Evolutionary conservation across 2,113 vertebrate genomes (phyloP).

Genomic region (Leuciscus idus): DNA sequence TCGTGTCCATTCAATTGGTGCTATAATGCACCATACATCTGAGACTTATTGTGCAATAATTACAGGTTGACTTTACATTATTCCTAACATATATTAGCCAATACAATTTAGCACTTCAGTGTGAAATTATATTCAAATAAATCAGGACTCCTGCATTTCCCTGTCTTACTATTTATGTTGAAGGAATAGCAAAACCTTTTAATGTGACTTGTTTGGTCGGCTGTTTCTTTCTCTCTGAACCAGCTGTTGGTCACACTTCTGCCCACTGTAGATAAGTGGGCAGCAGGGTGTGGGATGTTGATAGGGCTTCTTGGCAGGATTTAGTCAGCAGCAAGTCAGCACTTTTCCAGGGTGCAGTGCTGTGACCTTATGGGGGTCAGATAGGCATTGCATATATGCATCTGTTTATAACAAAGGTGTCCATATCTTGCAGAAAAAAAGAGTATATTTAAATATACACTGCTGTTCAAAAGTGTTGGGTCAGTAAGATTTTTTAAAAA

Average conservation of each 20-base stretch:
- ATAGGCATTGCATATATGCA: neutral
- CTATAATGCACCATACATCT: neutral
- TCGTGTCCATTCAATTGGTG: neutral
- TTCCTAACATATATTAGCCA: neutral
- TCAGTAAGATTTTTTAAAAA: neutral
- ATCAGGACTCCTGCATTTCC: neutral
- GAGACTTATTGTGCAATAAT: neutral
- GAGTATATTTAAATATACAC: neutral
- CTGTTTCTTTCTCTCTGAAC: constrained; percentile 44
- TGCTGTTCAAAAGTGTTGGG: neutral
- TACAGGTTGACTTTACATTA: neutral
- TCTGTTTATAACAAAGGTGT: neutral
- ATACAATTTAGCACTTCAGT: neutral
- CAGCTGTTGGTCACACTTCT: constrained; percentile 63
- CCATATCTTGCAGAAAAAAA: neutral
- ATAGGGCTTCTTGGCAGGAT: constrained; percentile 61
- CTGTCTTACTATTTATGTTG: neutral
- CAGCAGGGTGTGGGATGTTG: constrained; percentile 58
- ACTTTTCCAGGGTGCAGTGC: constrained; percentile 45
- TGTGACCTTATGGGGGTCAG: constrained; percentile 54
- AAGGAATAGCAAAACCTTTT: neutral
- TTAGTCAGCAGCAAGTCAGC: constrained; percentile 53
- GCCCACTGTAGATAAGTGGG: constrained; percentile 59
- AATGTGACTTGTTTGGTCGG: constrained; percentile 37
- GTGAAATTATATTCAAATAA: neutral